These are phyloP conservation scores for Cephus pulcher DNA, from an alignment of 2,888 invertebrate genomes.

Conservation along the genomic window DNA sequence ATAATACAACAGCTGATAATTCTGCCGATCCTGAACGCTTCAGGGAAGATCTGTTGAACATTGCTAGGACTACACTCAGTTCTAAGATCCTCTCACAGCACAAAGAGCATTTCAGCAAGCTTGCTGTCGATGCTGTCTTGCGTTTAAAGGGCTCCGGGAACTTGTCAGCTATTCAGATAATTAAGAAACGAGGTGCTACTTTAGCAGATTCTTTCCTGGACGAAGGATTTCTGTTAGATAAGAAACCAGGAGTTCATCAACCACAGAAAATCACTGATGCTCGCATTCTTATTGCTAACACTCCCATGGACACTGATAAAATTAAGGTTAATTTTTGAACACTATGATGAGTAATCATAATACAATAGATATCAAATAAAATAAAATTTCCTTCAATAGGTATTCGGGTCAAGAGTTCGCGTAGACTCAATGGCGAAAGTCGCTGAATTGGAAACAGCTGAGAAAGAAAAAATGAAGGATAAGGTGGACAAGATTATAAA, in stretches of 20 bases:
- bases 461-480: constrained; percentile 99
- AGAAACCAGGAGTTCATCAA: constrained; percentile 97
- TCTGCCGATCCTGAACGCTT: constrained; percentile 83
- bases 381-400: constrained; percentile 31
- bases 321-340: constrained; percentile 77
- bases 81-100: constrained; percentile 98
- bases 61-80: constrained; percentile 96
- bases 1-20: constrained; percentile 84
- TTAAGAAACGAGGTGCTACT: constrained; percentile 95
- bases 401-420: constrained; percentile 95
- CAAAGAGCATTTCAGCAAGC: constrained; percentile 94
- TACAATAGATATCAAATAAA: not conserved
- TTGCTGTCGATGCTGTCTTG: constrained; percentile 95
- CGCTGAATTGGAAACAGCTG: constrained; percentile 96
- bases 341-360: not conserved
- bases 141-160: constrained; percentile 96
- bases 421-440: constrained; percentile 95
- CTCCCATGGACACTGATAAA: constrained; percentile 99
- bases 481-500: constrained; percentile 96
- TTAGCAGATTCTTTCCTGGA: constrained; percentile 96
- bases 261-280: constrained; percentile 96
- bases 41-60: constrained; percentile 91
- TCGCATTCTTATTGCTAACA: constrained; percentile 97
- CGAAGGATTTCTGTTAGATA: constrained; percentile 94
- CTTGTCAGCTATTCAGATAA: constrained; percentile 95